These are phyloP conservation scores for Brachyrhaphis roseni DNA, from an alignment of 2,797 vertebrate genomes.

Conservation along the genomic window DNA sequence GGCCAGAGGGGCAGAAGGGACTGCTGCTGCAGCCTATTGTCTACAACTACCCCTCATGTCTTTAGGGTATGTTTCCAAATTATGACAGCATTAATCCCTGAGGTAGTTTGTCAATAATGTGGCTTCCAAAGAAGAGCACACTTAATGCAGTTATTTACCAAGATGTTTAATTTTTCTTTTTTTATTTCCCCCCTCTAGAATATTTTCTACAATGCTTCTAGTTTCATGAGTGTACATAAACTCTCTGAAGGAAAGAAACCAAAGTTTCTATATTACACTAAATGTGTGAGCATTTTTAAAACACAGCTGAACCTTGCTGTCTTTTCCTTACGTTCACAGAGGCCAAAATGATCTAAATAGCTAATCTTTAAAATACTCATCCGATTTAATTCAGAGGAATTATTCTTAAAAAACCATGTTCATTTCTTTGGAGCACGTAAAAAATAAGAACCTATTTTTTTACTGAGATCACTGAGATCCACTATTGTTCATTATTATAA, in stretches of 20 bases:
- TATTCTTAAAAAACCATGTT: conserved; percentile 46
- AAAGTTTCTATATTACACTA: background rate
- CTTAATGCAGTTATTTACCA: conserved; percentile 55
- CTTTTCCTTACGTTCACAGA: background rate
- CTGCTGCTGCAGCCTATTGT: conserved; percentile 71
- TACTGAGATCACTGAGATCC: background rate
- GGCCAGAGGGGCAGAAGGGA: conserved; percentile 57
- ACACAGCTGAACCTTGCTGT: background rate
- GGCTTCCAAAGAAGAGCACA: conserved; percentile 43
- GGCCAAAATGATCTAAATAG: background rate
- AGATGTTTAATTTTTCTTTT: conserved; percentile 41
- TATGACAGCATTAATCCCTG: conserved; percentile 54
- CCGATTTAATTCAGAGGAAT: background rate
- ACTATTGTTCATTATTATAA: background rate
- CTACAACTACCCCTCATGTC: conserved; percentile 68
- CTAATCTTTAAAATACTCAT: background rate
- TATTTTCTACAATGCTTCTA: conserved; percentile 24
- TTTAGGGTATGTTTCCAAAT: conserved; percentile 67
- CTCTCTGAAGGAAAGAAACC: conserved; percentile 4
- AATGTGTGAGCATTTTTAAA: background rate
- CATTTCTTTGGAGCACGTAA: conserved; percentile 20
- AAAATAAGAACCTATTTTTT: background rate
- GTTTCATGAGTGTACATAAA: conserved; percentile 7
- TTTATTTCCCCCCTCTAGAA: conserved; percentile 34
- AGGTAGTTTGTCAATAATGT: conserved; percentile 45